Evolutionary conservation across 2,113 vertebrate genomes (phyloP), one percentile per base, ranked within the genome.

Genomic region (Nyctereutes procyonoides): DNA sequence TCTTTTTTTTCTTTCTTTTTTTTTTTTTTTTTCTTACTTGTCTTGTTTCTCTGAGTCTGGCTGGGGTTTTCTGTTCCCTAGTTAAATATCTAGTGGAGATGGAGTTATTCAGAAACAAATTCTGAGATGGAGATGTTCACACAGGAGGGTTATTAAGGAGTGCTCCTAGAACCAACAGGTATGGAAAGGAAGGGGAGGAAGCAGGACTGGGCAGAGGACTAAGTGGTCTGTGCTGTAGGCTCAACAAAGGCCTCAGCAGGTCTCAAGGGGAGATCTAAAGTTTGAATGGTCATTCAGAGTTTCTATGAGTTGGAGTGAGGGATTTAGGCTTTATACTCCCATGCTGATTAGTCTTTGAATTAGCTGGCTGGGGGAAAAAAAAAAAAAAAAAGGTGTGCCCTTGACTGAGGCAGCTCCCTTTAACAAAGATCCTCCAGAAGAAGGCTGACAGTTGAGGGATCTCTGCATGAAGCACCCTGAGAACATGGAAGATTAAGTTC

Each of bases 11-110:
- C 5, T 9, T 16, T 26, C 13, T 2, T 3, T n/a, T 17, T 22
- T 43, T 10, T 63, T 26, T 9, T 35, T 26, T 20, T 2, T 3
- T 28, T 22, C 26, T 67, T 90, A 69, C 35, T 35, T 90, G 30
- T 62, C 22, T 4, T 94, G 3, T 63, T 88, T 79, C 16, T 92
- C n/a, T 92, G 80, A 92, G 35, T 92, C 53, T 71, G 56, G 10
- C 12, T 51, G 43, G 28, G 1, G 26, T 90, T 89, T 89, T 89
- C 13, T 35, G 10, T 28, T 24, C 24, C 48, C 15, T 0, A 5
- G 53, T 82, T 73, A 24, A 77, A 28, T 87, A 58, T 69, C n/a
- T 63, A 20, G 24, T 8, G 0, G 38, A 81, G 22, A 13, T 20
- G 62, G 58, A 55, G 30, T 43, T 67, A 8, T 51, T 28, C 1